Percentiles rank a stretch among this genome's conserved stretches.
Evolutionary conservation across 1,140 invertebrate genomes (phyloP).

Genomic region (Drosophila seguyi): DNA sequence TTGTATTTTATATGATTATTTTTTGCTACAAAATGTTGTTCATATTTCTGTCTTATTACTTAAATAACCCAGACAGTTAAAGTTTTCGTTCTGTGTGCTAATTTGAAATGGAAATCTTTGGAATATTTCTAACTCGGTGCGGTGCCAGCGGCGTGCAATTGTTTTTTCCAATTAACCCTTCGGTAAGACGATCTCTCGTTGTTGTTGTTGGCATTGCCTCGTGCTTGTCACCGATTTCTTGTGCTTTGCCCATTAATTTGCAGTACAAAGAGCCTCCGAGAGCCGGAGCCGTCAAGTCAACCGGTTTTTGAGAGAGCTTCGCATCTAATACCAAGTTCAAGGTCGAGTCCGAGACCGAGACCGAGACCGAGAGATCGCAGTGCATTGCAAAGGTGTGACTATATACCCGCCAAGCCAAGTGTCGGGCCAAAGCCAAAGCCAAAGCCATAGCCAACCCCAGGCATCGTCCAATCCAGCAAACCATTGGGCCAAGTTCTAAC

Average conservation of each 20-base stretch:
- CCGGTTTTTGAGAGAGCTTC: slow-evolving; percentile 70
- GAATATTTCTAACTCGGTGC: slow-evolving; percentile 23
- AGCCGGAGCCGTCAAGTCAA: slow-evolving; percentile 26
- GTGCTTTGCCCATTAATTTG: slow-evolving; percentile 62
- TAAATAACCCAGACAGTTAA: too few species aligned
- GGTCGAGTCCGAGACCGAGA: slow-evolving; percentile 59
- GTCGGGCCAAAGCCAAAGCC: slow-evolving; percentile 21
- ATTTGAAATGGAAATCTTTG: slow-evolving; percentile 60
- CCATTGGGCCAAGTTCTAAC: slow-evolving; percentile 32
- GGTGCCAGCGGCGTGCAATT: slow-evolving; percentile 18
- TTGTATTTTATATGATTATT: too few species aligned
- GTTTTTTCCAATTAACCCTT: slow-evolving; percentile 47
- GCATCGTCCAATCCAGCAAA: slow-evolving; percentile 10
- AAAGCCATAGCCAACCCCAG: slow-evolving; percentile 20
- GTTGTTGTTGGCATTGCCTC: slow-evolving; percentile 40
- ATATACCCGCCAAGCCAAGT: slow-evolving; percentile 2
- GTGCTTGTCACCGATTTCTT: slow-evolving; percentile 70
- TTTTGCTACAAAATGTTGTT: not conserved
- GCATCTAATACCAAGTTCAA: slow-evolving; percentile 81
- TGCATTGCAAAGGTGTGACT: slow-evolving; percentile 74
- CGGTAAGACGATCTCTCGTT: slow-evolving; percentile 13
- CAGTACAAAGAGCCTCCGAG: slow-evolving; percentile 55
- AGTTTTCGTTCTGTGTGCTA: slow-evolving; percentile 6
- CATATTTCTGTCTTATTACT: too few species aligned
- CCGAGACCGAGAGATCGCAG: slow-evolving; percentile 38